These are phyloP conservation scores for Fundulus diaphanus DNA, from an alignment of 2,797 vertebrate genomes.

Conservation along the genomic window DNA sequence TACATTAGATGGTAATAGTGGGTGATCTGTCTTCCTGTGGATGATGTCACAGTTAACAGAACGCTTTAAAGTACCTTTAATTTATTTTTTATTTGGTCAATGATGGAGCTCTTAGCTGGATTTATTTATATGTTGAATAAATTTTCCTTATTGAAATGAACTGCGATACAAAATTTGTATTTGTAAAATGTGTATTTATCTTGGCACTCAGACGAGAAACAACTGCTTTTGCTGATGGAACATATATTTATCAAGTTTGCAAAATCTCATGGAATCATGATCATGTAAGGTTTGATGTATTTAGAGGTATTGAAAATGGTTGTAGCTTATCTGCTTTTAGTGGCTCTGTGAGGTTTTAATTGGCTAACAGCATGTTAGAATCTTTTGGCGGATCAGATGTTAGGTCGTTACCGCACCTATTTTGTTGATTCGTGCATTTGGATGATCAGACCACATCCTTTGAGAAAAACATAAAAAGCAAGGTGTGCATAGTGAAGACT, in stretches of 20 bases:
- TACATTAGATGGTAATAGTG: too few relatives aligned
- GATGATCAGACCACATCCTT: constrained; percentile 64
- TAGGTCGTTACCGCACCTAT: neutral
- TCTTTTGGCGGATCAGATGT: fast-evolving
- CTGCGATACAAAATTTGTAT: too few relatives aligned
- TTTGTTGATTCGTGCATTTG: constrained; percentile 42
- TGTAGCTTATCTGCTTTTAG: neutral
- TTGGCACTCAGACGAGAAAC: too few relatives aligned
- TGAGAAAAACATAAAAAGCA: constrained; percentile 22
- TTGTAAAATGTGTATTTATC: too few relatives aligned
- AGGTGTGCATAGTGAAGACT: neutral
- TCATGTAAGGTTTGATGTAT: neutral
- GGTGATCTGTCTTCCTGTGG: too few relatives aligned
- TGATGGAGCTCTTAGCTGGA: too few relatives aligned
- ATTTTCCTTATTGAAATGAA: too few relatives aligned
- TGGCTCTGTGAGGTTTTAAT: neutral
- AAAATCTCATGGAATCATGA: neutral
- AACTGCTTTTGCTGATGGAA: too few relatives aligned
- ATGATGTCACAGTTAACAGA: too few relatives aligned
- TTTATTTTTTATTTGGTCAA: too few relatives aligned
- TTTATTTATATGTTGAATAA: too few relatives aligned
- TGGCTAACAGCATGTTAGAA: constrained; percentile 9
- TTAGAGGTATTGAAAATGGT: neutral
- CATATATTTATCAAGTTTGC: neutral
- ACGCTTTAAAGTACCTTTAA: too few relatives aligned